Evolutionary conservation across 2,888 invertebrate genomes (phyloP).

Genomic region (Bembecia ichneumoniformis): DNA sequence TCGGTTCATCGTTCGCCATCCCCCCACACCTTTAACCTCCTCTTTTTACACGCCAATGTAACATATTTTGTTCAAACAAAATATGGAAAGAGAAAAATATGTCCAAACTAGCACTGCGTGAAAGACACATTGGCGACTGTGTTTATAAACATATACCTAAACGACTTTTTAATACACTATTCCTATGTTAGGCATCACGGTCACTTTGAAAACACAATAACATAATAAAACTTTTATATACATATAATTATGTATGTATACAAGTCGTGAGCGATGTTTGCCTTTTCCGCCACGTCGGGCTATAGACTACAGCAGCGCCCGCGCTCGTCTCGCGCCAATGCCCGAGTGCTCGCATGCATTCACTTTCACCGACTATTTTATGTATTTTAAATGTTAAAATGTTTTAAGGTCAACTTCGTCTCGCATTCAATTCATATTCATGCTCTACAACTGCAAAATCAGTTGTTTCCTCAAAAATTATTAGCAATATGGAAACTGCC

Average conservation of each 20-base stretch:
- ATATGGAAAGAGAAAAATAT: slow-evolving; percentile 11
- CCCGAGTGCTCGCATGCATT: slow-evolving; percentile 52
- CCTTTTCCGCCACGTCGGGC: slow-evolving; percentile 65
- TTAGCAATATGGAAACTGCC: not conserved
- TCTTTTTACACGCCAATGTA: slow-evolving; percentile 39
- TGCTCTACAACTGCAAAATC: not conserved
- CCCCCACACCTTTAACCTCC: slow-evolving; percentile 33
- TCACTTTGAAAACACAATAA: slow-evolving; percentile 29
- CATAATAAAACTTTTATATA: too few species aligned
- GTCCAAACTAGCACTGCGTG: slow-evolving; percentile 21
- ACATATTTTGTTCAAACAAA: slow-evolving; percentile 36
- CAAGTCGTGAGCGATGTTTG: slow-evolving; percentile 40
- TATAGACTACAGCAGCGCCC: slow-evolving; percentile 40
- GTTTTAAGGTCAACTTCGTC: not conserved
- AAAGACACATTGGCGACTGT: slow-evolving; percentile 28
- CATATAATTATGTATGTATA: slow-evolving; percentile 9
- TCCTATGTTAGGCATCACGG: slow-evolving; percentile 10
- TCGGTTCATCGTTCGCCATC: slow-evolving; percentile 52
- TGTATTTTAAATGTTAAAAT: slow-evolving; percentile 3
- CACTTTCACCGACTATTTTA: slow-evolving; percentile 58
- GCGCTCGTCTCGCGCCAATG: slow-evolving; percentile 66
- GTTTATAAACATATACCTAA: slow-evolving; percentile 9
- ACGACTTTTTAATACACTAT: too few species aligned
- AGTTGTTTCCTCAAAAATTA: not conserved
- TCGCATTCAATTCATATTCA: not conserved